Evolutionary conservation across 2,888 invertebrate genomes (phyloP), one percentile per base, ranked within the genome.

Genomic region (Eurytoma californica): DNA sequence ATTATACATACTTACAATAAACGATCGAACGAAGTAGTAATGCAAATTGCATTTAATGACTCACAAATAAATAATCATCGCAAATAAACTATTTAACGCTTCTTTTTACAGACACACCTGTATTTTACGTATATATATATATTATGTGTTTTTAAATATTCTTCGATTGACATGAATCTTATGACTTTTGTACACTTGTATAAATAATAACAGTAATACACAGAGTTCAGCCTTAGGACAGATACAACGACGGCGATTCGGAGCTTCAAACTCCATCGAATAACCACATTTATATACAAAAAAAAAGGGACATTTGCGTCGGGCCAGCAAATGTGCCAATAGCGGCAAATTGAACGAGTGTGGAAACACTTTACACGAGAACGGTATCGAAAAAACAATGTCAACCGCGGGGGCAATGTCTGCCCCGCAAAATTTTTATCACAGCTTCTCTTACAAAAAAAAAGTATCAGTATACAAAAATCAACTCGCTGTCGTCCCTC

Each of bases 121-220:
- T 77, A 76, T 13, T 70, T 79, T 81, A 77, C 75, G 58, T 66
- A 74, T 73, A 77, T 63, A 9, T 39, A 5, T 30, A 3, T 30
- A n/a, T n/a, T n/a, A n/a, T n/a, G n/a, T n/a, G n/a, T 30, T 78
- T 73, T 69, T 61, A 72, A 73, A 75, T 51, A 39, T 74, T 57
- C 58, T 61, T 80, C 67, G 13, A 70, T 66, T 49, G 30, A 67
- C 79, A 75, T 30, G 58, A 60, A 72, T 66, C 47, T 69, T 66
- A 72, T 53, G 61, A 65, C 5, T 57, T 79, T 78, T 80, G 72
- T 82, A 82, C 74, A 82, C 80, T 78, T 70, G 80, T 69, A 82
- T 82, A 79, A 80, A 82, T 79, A 82, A 65, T 81, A 79, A 81
- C 82, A 77, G 18, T 80, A 80, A 79, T 82, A 73, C 75, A 70